A percentile compares a stretch with the other conserved stretches of the same genome.
Evolutionary conservation across 2,113 vertebrate genomes (phyloP).

Genomic region (Anarhynchus alexandrinus): DNA sequence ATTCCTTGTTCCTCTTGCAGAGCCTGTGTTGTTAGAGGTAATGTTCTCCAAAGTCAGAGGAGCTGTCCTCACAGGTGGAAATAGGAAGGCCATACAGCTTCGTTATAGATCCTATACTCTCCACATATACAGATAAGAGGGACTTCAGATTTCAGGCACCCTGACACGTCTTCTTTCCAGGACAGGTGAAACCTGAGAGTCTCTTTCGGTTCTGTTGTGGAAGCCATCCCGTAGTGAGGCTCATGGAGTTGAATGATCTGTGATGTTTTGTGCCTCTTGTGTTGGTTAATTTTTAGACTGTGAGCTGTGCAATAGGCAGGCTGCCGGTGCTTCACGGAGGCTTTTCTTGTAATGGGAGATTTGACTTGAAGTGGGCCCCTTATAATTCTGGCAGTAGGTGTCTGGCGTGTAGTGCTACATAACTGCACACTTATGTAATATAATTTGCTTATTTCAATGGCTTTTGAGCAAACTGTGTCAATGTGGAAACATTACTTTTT

Average conservation of each 20-base stretch:
- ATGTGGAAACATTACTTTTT: not conserved
- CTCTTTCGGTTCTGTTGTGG: not conserved
- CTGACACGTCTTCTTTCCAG: not conserved
- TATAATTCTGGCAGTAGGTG: constrained; percentile 45
- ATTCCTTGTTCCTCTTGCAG: not conserved
- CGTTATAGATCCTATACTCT: not conserved
- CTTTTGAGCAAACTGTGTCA: constrained; percentile 46
- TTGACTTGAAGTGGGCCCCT: constrained; percentile 60
- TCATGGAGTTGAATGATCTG: not conserved
- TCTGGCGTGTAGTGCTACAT: constrained; percentile 22
- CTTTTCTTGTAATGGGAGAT: constrained; percentile 56
- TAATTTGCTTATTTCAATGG: constrained; percentile 11
- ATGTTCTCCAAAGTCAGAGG: not conserved
- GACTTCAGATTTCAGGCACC: not conserved
- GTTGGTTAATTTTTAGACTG: not conserved
- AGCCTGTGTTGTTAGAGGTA: not conserved
- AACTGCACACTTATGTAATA: constrained; percentile 51
- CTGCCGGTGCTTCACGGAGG: not conserved
- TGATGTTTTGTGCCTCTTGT: not conserved
- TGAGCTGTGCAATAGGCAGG: not conserved
- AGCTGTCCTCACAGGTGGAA: not conserved
- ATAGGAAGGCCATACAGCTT: not conserved
- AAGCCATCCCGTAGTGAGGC: rapidly evolving
- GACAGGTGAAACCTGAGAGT: not conserved
- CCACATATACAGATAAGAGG: not conserved